These are phyloP conservation scores for Camponotus pennsylvanicus DNA, from an alignment of 1,140 invertebrate species.

Conservation along the genomic window DNA sequence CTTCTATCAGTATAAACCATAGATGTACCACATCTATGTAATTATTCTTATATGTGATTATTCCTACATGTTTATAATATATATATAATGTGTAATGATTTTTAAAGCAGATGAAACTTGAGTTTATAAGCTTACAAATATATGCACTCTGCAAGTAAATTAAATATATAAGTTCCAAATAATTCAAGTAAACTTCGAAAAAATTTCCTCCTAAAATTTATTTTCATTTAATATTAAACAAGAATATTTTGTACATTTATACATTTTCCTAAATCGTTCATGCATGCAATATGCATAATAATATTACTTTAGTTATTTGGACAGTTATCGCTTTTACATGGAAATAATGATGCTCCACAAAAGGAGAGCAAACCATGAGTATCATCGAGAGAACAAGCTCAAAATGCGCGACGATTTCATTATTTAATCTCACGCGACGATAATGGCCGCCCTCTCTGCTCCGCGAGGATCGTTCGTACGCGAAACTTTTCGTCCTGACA, in stretches of 20 bases:
- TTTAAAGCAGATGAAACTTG: not conserved
- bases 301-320: not conserved
- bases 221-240: not conserved
- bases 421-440: constrained; percentile 65
- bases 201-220: not conserved
- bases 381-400: not conserved
- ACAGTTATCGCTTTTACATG: not conserved
- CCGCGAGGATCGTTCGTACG: constrained; percentile 20
- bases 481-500: constrained; percentile 27
- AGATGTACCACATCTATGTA: no score
- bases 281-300: not conserved
- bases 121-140: not conserved
- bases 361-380: not conserved
- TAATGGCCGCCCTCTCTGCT: constrained; percentile 61
- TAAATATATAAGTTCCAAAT: not conserved
- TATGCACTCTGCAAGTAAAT: not conserved
- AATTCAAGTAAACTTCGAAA: not conserved
- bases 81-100: not conserved
- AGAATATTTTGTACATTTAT: not conserved
- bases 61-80: no score
- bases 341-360: not conserved
- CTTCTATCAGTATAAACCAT: not conserved
- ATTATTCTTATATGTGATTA: no score
- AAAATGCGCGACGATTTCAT: constrained; percentile 52
- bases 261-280: not conserved